Evolutionary conservation across 2,888 invertebrate genomes (phyloP).

Genomic region (Sarcophaga variegata): DNA sequence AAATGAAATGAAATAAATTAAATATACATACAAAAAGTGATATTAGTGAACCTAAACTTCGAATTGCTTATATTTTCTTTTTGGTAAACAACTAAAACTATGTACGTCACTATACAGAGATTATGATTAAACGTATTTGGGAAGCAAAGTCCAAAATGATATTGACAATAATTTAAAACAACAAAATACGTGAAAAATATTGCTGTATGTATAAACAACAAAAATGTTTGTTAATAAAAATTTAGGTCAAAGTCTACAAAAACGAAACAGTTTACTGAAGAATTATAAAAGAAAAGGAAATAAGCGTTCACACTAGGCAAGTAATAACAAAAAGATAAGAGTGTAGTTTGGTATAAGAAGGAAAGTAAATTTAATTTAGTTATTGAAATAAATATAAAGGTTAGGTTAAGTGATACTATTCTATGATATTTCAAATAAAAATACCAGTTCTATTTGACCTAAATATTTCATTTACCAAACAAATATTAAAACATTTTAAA

Average conservation of each 20-base stretch:
- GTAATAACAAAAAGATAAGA: no score
- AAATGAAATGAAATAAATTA: slow-evolving; percentile 18
- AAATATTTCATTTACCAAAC: no score
- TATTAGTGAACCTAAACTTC: slow-evolving; percentile 38
- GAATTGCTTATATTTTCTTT: not conserved
- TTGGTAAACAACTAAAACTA: not conserved
- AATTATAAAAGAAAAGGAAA: no score
- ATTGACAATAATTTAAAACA: not conserved
- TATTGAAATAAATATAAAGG: no score
- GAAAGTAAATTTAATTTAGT: no score
- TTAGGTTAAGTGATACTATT: no score
- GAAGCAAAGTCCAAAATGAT: not conserved
- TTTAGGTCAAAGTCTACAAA: not conserved
- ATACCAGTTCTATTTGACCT: no score
- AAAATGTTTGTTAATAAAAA: not conserved
- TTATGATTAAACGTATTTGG: not conserved
- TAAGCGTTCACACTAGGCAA: no score
- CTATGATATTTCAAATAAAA: no score
- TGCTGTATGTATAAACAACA: not conserved
- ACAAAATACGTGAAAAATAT: not conserved
- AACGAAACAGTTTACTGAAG: not conserved
- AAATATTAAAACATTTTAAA: no score
- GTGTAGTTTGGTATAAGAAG: no score
- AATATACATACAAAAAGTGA: slow-evolving; percentile 24
- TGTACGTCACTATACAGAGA: not conserved